phyloP scores from a whole-genome alignment of 2,113 vertebrate species.

The Reinhardtius hippoglossoides region DNA sequence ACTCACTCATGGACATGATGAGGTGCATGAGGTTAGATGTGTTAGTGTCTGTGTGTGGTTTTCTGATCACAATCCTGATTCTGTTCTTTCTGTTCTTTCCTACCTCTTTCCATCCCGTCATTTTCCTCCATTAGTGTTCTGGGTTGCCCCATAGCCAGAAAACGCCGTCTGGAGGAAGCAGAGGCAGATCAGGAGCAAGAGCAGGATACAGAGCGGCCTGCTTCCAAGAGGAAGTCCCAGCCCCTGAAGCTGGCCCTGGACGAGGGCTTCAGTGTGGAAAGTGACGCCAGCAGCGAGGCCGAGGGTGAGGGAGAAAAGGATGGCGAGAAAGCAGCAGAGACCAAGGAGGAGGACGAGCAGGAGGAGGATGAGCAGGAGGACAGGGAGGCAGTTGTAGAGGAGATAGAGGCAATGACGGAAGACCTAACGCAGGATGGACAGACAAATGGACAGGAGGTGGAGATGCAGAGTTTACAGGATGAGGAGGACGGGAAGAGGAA shows the following conservation, averaged over 20 bases:
- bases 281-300: conserved; percentile 89
- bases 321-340: conserved; percentile 43
- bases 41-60: background rate
- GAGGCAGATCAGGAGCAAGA: conserved; percentile 81
- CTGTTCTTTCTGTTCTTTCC: background rate
- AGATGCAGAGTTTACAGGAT: conserved; percentile 18
- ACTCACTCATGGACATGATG: conserved; percentile 16
- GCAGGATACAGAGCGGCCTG: conserved; percentile 81
- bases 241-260: conserved; percentile 92
- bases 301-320: conserved; percentile 74
- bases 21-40: conserved; percentile 18
- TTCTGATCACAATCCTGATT: background rate
- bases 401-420: conserved; percentile 28
- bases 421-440: conserved; percentile 2
- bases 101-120: background rate
- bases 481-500: conserved; percentile 48
- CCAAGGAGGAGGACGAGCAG: conserved; percentile 34
- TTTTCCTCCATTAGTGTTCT: conserved; percentile 82
- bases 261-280: conserved; percentile 91
- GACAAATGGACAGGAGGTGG: conserved; percentile 27
- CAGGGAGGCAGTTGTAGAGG: conserved; percentile 53
- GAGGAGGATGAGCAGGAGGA: conserved; percentile 38
- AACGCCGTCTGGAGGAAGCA: conserved; percentile 89
- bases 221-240: conserved; percentile 93
- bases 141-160: conserved; percentile 94